Conservation (phyloP, 2,797 vertebrate genomes). For the Pangasius djambal region DNA sequence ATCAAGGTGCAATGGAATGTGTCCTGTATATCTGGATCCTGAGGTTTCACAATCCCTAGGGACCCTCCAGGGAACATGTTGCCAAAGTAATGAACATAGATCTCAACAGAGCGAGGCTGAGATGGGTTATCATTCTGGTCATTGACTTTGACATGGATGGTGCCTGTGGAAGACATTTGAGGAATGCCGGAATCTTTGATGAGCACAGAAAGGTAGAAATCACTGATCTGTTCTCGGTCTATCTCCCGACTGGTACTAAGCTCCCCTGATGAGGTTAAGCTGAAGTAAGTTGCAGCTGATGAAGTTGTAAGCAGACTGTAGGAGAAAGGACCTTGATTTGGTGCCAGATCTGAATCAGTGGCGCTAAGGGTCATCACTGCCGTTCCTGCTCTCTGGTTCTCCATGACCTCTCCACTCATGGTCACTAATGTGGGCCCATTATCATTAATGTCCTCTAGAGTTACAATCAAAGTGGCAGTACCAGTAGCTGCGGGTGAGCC, state of each 20-base stretch:
- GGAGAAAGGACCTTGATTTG: conserved; percentile 93
- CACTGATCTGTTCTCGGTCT: conserved; percentile 91
- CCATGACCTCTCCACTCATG: conserved; percentile 85
- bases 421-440: conserved; percentile 89
- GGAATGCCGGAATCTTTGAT: conserved; percentile 94
- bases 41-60: conserved; percentile 88
- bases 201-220: conserved; percentile 90
- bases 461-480: conserved; percentile 86
- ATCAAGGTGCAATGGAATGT: conserved; percentile 91
- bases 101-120: conserved; percentile 87
- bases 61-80: conserved; percentile 91
- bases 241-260: conserved; percentile 92
- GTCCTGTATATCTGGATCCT: conserved; percentile 92
- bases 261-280: conserved; percentile 83
- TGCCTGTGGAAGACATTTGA: conserved; percentile 97
- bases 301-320: conserved; percentile 88
- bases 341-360: conserved; percentile 89
- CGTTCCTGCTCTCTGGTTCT: conserved; percentile 89
- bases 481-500: conserved; percentile 90
- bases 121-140: conserved; percentile 98
- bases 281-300: conserved; percentile 89
- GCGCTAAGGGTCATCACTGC: conserved; percentile 85
- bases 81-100: conserved; percentile 95
- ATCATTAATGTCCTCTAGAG: conserved; percentile 95
- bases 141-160: conserved; percentile 85